phyloP scores from a whole-genome alignment of 2,888 invertebrate species.

The Rotaria sp. region DNA sequence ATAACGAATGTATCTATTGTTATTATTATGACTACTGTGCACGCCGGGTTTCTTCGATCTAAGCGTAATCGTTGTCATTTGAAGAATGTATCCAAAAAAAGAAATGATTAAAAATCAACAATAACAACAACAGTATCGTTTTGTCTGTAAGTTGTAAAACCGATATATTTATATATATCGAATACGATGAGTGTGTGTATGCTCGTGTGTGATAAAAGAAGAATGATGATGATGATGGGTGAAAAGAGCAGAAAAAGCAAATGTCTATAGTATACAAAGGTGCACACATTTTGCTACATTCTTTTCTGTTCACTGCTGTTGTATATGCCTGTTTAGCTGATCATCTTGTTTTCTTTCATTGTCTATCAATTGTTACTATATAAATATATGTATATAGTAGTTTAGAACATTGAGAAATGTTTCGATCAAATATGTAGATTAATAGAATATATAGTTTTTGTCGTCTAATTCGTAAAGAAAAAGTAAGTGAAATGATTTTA shows the following conservation, averaged over 20 bases:
- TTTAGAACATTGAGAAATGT: background rate
- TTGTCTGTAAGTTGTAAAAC: background rate
- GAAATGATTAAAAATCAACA: background rate
- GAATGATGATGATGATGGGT: background rate
- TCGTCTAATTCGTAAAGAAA: background rate
- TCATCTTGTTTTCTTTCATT: background rate
- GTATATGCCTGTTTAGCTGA: background rate
- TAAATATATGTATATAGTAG: background rate
- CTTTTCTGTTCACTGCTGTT: background rate
- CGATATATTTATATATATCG: background rate
- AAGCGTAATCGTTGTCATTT: background rate
- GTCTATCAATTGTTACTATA: background rate
- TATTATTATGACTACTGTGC: background rate
- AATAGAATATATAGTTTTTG: background rate
- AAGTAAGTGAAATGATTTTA: background rate
- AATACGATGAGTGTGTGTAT: background rate
- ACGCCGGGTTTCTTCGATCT: background rate
- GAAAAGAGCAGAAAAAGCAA: background rate
- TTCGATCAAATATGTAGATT: background rate
- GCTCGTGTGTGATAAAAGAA: background rate
- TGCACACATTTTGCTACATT: slow-evolving; percentile 6
- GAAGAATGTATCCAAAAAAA: background rate
- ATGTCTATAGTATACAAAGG: background rate
- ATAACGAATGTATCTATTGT: background rate
- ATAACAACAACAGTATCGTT: background rate